A percentile compares a stretch with the other conserved stretches of the same genome.
Evolutionary conservation across 1,140 invertebrate genomes (phyloP).

Genomic region (Zaprionus gabonicus): DNA sequence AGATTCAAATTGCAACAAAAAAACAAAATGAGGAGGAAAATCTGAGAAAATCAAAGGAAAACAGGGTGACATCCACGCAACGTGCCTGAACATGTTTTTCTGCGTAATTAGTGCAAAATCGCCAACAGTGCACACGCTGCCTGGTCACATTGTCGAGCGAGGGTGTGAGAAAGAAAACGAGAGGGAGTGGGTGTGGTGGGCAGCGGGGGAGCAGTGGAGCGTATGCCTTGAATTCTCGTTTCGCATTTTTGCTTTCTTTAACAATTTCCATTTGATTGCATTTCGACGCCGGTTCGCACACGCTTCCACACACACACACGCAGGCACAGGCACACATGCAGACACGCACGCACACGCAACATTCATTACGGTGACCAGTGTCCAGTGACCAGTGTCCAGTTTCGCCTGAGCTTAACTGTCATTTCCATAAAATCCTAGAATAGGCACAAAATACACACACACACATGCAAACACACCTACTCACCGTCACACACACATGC

Average conservation of each 20-base stretch:
- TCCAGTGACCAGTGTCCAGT: conserved; percentile 56
- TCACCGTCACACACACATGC: background rate
- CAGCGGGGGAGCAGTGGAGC: conserved; percentile 47
- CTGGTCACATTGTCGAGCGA: background rate
- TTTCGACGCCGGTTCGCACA: conserved; percentile 53
- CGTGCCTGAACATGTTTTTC: conserved; percentile 64
- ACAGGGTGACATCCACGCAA: conserved; percentile 5
- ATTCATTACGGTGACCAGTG: conserved; percentile 74
- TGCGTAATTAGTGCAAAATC: conserved; percentile 75
- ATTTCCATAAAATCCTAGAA: conserved; percentile 68
- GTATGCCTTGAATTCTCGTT: conserved; percentile 33
- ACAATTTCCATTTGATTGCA: conserved; percentile 82
- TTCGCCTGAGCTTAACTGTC: conserved; percentile 68
- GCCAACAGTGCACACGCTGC: background rate
- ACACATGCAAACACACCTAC: conserved; percentile 3
- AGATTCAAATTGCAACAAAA: conserved; percentile 70
- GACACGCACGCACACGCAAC: conserved; percentile 21
- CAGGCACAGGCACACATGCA: background rate
- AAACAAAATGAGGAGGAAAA: conserved; percentile 20
- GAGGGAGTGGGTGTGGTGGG: background rate
- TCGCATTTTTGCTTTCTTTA: conserved; percentile 65
- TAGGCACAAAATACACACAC: conserved; percentile 8
- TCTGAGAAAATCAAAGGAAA: conserved; percentile 34
- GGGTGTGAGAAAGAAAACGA: background rate
- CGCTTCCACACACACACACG: conserved; percentile 14